Evolutionary conservation across 2,888 invertebrate genomes (phyloP), one percentile per base, ranked within the genome.

Genomic region (Incurvaria masculella): DNA sequence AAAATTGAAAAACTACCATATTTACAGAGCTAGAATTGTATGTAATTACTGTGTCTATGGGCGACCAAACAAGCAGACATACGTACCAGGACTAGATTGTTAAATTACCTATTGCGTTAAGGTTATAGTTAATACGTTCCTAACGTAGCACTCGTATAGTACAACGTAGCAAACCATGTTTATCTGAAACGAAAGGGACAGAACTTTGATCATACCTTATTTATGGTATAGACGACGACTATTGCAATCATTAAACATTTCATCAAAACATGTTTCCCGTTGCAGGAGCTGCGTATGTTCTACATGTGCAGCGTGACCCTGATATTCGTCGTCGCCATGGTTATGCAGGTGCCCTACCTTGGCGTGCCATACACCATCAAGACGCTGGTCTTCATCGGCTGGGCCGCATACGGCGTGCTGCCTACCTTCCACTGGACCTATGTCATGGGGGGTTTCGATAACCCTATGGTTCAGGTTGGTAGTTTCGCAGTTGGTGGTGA

Each of bases 351-450:
- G 52, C 91, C 91, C 1, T 74, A 80, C 41, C 76, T 91, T 51
- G 82, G 86, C 52, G 82, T 91, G 5, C 83, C 88, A 16, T 82
- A 87, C 51, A 79, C 84, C 54, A 80, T 88, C 23, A 91, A 90
- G 70, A 84, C 94, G 73, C 74, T 85, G 47, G 86, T 92, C 50
- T 91, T 94, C 68, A 87, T 92, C 50, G 82, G 83, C 6, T 94
- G 94, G 93, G 92, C 93, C 4, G 86, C 85, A 14, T 95, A 94
- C 62, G 97, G 97, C 1, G 85, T 97, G 4, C 79, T 96, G 54
- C 97, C 97, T 2, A 90, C 95, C 2, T 68, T 91, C 46, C 97
- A 97, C 64, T 97, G 97, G 97, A 86, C 89, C 0, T 79, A 88
- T 55, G 83, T 88, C 27, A 91, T 94, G 87, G 95, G 95, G 17